Evolutionary conservation across 2,888 invertebrate genomes (phyloP), one percentile per base, ranked within the genome.

Genomic region (Meghimatium bilineatum): DNA sequence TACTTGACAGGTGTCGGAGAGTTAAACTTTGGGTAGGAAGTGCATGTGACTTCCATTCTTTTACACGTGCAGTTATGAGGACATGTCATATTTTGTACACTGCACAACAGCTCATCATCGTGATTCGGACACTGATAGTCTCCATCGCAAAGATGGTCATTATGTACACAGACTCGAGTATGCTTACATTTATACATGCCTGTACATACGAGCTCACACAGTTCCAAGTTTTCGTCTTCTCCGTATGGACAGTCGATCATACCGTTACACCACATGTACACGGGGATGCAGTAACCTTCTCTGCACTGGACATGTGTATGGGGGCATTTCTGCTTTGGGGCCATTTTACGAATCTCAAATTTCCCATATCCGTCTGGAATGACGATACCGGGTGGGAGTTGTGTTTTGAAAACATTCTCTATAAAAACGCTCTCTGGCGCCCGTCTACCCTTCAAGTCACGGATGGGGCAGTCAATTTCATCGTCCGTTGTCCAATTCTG

Each of bases 291-390:
- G 66, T 71, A 81, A 8, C 83, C 85, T 1, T 83, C 81, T 1
- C 49, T 12, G 34, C 85, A 85, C 34, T 80, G 72, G 12, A 56
- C 34, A 38, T 85, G 85, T 0, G 85, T 83, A 2, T 32, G 32
- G 0, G 83, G 85, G 29, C 85, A 85, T 1, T 12, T 23, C n/a
- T 69, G 63, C 26, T 17, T 20, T 0, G 17, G 32, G 34, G 20
- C 14, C 32, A 36, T 34, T 8, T 32, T 52, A 60, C 67, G 49
- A 34, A 81, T 74, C 56, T 67, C 8, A 34, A 85, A 83, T 49
- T 85, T 84, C 0, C 85, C 85, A 79, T 84, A 81, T 29, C 85
- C 85, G 56, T 85, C 85, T 10, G 83, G 83, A 36, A 63, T n/a
- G 29, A 85, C 72, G 23, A 84, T 67, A 2, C 81, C 85, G 1